These are phyloP conservation scores for Leucoptera coffeella DNA, from an alignment of 2,888 invertebrate genomes.

Conservation along the genomic window DNA sequence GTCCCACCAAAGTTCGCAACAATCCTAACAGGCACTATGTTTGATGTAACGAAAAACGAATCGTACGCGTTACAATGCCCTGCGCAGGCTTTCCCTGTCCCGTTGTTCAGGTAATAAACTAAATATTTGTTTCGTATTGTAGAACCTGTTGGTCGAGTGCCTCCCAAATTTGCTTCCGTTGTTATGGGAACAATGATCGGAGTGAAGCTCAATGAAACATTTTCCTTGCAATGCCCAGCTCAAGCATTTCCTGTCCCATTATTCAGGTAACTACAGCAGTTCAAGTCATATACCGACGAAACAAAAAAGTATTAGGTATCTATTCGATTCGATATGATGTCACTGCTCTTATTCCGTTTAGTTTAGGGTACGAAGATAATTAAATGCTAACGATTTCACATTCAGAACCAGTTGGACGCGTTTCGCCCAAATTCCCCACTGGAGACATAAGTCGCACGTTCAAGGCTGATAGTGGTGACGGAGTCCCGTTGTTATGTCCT, in stretches of 20 bases:
- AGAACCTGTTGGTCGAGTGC: constrained; percentile 51
- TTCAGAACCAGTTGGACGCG: constrained; percentile 44
- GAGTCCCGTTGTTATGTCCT: constrained; percentile 54
- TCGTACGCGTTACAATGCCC: constrained; percentile 11
- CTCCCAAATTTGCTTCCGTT: constrained; percentile 45
- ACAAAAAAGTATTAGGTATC: neutral
- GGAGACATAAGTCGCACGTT: constrained; percentile 48
- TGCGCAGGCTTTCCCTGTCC: constrained; percentile 55
- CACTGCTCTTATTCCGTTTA: no score
- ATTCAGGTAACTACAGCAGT: constrained; percentile 14
- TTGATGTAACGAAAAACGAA: constrained; percentile 40
- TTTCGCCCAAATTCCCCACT: constrained; percentile 51
- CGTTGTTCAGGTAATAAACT: constrained; percentile 16
- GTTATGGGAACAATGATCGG: constrained; percentile 26
- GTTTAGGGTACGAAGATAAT: no score
- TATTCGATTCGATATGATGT: no score
- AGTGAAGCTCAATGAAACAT: no score
- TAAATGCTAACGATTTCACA: no score
- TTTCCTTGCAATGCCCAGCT: constrained; percentile 41
- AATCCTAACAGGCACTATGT: constrained; percentile 19
- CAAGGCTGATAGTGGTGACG: constrained; percentile 38
- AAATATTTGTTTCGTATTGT: constrained; percentile 6
- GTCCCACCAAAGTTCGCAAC: constrained; percentile 57
- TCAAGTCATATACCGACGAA: neutral
- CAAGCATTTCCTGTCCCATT: constrained; percentile 44